Conservation (phyloP, 2,797 vertebrate genomes). For the Meda fulgida region DNA sequence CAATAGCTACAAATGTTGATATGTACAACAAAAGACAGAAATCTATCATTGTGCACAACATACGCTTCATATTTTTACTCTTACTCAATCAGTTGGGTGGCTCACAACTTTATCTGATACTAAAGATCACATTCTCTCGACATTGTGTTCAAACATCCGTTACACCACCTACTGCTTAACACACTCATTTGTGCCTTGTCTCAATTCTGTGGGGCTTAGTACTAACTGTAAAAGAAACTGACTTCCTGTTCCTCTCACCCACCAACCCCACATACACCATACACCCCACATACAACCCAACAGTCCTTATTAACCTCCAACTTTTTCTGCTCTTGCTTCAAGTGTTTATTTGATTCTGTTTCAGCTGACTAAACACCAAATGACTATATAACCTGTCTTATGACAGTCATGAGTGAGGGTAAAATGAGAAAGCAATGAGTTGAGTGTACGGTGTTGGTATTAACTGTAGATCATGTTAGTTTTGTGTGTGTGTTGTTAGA, state of each 20-base stretch:
- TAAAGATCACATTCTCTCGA: background rate
- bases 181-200: conserved; percentile 12
- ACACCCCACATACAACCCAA: too few species aligned
- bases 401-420: background rate
- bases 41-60: background rate
- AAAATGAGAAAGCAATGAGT: background rate
- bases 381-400: background rate
- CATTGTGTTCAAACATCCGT: background rate
- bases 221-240: background rate
- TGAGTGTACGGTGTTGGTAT: background rate
- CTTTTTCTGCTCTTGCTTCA: background rate
- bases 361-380: background rate
- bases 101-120: background rate
- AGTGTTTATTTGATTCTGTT: background rate
- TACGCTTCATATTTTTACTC: background rate
- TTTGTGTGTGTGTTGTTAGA: background rate
- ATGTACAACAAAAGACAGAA: background rate
- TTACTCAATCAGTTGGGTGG: background rate
- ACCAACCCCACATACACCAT: background rate
- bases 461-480: background rate
- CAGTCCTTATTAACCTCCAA: background rate
- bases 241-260: conserved; percentile 9
- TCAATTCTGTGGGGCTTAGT: background rate
- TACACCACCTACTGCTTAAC: background rate
- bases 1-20: background rate